Conservation (phyloP, 92 coral and sea anemone species). For the Isaurus tuberculatus region DNA sequence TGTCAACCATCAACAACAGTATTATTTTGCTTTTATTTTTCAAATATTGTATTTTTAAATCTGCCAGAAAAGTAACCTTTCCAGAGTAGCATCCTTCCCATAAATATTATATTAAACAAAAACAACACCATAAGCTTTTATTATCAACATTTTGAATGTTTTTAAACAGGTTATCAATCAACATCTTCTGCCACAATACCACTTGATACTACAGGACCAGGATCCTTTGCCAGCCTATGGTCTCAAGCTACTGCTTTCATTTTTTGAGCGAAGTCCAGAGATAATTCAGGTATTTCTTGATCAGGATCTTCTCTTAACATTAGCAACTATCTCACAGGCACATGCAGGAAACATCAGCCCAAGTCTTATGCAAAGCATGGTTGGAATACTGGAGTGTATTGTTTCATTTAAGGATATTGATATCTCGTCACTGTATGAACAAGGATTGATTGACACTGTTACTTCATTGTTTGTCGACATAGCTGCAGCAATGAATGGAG, state of each 20-base stretch:
- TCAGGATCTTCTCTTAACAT: conserved; percentile 76
- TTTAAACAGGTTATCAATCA: conserved; percentile 78
- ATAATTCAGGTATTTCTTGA: conserved; percentile 70
- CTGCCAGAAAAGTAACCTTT: too few relatives aligned
- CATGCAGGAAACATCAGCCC: conserved; percentile 76
- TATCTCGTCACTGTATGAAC: conserved; percentile 80
- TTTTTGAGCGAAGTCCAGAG: conserved; percentile 89
- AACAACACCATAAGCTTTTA: not conserved
- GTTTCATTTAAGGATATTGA: conserved; percentile 73
- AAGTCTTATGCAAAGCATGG: conserved; percentile 75
- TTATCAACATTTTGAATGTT: not conserved
- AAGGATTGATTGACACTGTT: conserved; percentile 92
- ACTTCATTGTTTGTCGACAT: conserved; percentile 84
- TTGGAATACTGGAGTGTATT: conserved; percentile 82
- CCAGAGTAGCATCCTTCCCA: too few relatives aligned
- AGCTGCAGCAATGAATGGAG: conserved; percentile 66
- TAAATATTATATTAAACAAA: too few relatives aligned
- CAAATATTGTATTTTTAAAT: too few relatives aligned
- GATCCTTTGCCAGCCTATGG: conserved; percentile 98
- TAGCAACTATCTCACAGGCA: conserved; percentile 80
- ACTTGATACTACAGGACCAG: conserved; percentile 94
- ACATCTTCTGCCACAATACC: conserved; percentile 87
- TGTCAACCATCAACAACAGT: too few relatives aligned
- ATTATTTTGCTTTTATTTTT: too few relatives aligned
- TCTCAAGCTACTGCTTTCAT: conserved; percentile 85